A percentile compares a stretch with the other conserved stretches of the same genome.
Conservation (phyloP, 2,888 invertebrate species). For the Fissipunctia ypsillon region DNA sequence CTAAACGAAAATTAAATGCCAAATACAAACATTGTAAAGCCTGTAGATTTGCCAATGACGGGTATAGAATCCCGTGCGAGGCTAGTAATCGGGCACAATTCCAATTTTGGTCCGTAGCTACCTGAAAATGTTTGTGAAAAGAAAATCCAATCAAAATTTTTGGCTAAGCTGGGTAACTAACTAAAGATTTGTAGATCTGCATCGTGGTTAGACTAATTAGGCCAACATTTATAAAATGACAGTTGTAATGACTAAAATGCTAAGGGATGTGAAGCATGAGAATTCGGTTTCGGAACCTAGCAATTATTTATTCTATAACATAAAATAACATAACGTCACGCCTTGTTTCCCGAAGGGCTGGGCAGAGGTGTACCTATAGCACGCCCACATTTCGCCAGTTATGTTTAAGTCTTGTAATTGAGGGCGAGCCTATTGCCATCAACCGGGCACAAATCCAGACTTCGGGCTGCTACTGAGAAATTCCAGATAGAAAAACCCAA, state of each 20-base stretch:
- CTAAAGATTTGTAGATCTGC: slow-evolving; percentile 44
- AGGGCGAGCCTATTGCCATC: too few relatives aligned
- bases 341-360: too few relatives aligned
- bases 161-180: slow-evolving; percentile 32
- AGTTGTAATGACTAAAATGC: background rate
- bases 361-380: too few relatives aligned
- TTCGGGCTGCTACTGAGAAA: too few relatives aligned
- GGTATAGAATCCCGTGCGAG: slow-evolving; percentile 2
- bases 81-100: slow-evolving; percentile 49
- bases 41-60: slow-evolving; percentile 9
- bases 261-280: background rate
- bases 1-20: background rate
- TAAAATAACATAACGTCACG: too few relatives aligned
- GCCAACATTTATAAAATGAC: background rate
- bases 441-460: too few relatives aligned
- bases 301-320: background rate
- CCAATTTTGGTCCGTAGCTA: slow-evolving; percentile 34
- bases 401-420: too few relatives aligned
- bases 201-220: slow-evolving; percentile 25
- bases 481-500: too few relatives aligned
- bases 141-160: slow-evolving; percentile 49
- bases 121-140: slow-evolving; percentile 30
- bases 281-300: background rate
- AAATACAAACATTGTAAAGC: slow-evolving; percentile 5
- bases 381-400: too few relatives aligned